A percentile compares a stretch with the other conserved stretches of the same genome.
Evolutionary conservation across 2,113 vertebrate species (phyloP).

Genomic region (Suncus etruscus): DNA sequence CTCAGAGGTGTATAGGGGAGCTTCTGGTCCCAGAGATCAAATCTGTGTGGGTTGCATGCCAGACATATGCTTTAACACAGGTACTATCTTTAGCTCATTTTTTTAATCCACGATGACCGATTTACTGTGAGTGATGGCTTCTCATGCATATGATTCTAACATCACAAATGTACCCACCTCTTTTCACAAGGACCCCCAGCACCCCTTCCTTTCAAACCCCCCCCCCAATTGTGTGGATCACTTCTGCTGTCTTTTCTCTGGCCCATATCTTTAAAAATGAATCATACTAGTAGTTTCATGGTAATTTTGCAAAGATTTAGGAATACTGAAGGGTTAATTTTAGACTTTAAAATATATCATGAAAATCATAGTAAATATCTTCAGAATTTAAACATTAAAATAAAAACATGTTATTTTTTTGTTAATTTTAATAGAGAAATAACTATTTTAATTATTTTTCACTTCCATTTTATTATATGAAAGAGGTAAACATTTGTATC

Average conservation of each 20-base stretch:
- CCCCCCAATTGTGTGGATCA: too few species aligned
- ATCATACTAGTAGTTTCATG: not conserved
- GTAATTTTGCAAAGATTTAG: conserved; percentile 31
- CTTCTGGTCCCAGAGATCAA: too few species aligned
- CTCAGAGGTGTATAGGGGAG: too few species aligned
- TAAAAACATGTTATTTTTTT: not conserved
- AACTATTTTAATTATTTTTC: conserved; percentile 12
- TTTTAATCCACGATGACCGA: too few species aligned
- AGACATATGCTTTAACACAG: too few species aligned
- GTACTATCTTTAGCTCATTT: too few species aligned
- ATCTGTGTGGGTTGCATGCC: too few species aligned
- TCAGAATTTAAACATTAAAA: not conserved
- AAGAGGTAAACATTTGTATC: not conserved
- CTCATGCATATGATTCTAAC: too few species aligned
- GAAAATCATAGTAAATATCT: conserved; percentile 30
- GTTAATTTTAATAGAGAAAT: not conserved
- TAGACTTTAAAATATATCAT: conserved; percentile 2
- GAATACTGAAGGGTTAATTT: conserved; percentile 48
- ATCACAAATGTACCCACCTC: too few species aligned
- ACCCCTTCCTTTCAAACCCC: too few species aligned
- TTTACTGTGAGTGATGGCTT: not conserved
- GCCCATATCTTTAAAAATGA: conserved; percentile 36
- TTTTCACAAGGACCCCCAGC: too few species aligned
- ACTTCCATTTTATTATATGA: not conserved
- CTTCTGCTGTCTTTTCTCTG: too few species aligned